Evolutionary conservation across 2,888 invertebrate genomes (phyloP), one percentile per base, ranked within the genome.

Genomic region (Luperina nickerlii): DNA sequence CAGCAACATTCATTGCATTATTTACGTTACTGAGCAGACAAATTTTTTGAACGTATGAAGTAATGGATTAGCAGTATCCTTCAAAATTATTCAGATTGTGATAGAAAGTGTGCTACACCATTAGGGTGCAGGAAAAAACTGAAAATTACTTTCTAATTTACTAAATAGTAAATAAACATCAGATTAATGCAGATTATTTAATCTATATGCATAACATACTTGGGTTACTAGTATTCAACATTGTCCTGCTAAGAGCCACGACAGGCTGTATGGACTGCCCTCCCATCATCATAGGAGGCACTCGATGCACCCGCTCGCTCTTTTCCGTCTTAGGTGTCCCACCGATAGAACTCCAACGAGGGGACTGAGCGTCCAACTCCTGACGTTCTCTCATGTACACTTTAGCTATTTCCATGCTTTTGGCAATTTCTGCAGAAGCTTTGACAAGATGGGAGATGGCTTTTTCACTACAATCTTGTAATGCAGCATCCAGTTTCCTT

Each of bases 191-290:
- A n/a, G 9, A 54, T 38, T 57, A 57, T 51, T 32, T 32, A 1
- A 51, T 32, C 0, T 32, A 32, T 38, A 32, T 15, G 9, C 3
- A 38, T 38, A 20, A 90, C 94, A 92, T 85, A 95, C 95, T 89
- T 82, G 90, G 74, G 84, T 90, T 92, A 83, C 91, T 94, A n/a
- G 92, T 90, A 84, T 94, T 93, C 2, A 95, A 76, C 24, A 94
- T 79, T 48, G 95, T 93, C 78, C 96, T 92, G 71, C 94, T 95
- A 4, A 97, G 90, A 6, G 96, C 91, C 0, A 97, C 96, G 0
- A 96, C 96, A 0, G 96, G 96, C 84, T 96, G 96, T 83, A 96
- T 95, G 0, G 94, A 94, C 82, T 94, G 94, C 0, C 96, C 96
- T 0, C 95, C 96, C 63, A 96, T 91, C 90, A 95, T 90, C 93